Evolutionary conservation across 2,113 vertebrate species (phyloP).

Genomic region (Crotalus helleri): DNA sequence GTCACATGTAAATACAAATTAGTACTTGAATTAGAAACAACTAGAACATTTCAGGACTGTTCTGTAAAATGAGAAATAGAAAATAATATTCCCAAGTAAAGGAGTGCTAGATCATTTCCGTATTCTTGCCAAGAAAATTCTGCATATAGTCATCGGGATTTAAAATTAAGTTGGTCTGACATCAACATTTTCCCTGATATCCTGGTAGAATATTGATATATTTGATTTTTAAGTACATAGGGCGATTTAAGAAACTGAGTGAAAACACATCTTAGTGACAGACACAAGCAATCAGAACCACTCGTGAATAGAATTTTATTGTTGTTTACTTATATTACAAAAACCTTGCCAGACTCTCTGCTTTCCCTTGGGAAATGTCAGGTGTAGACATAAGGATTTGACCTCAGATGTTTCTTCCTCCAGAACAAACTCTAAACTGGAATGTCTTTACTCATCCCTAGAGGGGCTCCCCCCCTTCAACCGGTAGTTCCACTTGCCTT

Average conservation of each 20-base stretch:
- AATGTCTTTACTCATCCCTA: too few relatives aligned
- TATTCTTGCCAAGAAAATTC: background rate
- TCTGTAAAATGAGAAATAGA: background rate
- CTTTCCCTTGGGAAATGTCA: too few relatives aligned
- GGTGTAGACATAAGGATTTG: too few relatives aligned
- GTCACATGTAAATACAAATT: background rate
- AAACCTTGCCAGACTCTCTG: too few relatives aligned
- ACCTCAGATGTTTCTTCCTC: too few relatives aligned
- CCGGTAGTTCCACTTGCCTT: background rate
- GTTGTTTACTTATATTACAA: too few relatives aligned
- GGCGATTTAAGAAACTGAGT: slow-evolving; percentile 17
- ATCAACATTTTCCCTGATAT: slow-evolving; percentile 44
- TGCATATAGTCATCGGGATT: background rate
- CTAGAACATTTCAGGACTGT: too few relatives aligned
- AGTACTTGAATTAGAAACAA: too few relatives aligned
- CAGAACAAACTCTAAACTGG: too few relatives aligned
- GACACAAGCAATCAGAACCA: too few relatives aligned
- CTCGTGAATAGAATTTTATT: too few relatives aligned
- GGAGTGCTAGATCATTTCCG: background rate
- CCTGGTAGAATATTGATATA: slow-evolving; percentile 18
- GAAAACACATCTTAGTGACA: background rate
- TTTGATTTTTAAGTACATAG: slow-evolving; percentile 28
- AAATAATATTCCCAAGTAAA: background rate
- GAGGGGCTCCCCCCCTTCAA: too few relatives aligned
- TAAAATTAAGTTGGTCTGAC: background rate